These are phyloP conservation scores for Dicrostonyx torquatus DNA, from an alignment of 2,797 vertebrate species.

Conservation along the genomic window DNA sequence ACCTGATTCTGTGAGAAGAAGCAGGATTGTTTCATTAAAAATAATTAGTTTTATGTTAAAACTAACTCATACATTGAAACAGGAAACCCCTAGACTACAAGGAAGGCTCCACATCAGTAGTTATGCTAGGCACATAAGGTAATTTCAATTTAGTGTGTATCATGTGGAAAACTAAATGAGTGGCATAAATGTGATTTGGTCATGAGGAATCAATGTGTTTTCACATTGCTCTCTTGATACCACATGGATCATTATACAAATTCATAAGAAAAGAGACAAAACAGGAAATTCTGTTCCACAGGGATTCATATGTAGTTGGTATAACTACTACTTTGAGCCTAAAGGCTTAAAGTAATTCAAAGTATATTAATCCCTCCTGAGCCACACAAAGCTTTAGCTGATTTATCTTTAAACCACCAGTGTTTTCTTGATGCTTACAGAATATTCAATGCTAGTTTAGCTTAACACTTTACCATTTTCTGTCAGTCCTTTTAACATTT, in stretches of 20 bases:
- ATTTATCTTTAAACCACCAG: slow-evolving; percentile 39
- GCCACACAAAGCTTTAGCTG: slow-evolving; percentile 39
- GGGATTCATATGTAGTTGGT: not conserved
- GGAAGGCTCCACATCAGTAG: not conserved
- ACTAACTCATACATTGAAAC: not conserved
- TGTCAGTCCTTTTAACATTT: not conserved
- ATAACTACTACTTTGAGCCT: slow-evolving; percentile 33
- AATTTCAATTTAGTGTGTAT: not conserved
- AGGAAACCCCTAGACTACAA: not conserved
- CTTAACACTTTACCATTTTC: not conserved
- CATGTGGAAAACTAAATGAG: not conserved
- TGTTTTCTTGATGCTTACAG: slow-evolving; percentile 25
- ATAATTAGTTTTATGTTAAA: slow-evolving; percentile 27
- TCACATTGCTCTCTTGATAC: not conserved
- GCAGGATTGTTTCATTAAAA: not conserved
- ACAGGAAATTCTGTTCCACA: slow-evolving; percentile 7
- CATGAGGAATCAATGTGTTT: not conserved
- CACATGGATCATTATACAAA: slow-evolving; percentile 41
- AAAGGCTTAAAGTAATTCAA: slow-evolving; percentile 70
- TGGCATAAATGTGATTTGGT: too few species aligned
- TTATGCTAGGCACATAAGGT: not conserved
- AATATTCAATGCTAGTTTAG: not conserved
- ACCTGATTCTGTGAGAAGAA: not conserved
- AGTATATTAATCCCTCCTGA: slow-evolving; percentile 35
- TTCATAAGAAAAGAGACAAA: slow-evolving; percentile 35